Percentiles rank a stretch among this genome's conserved stretches.
Evolutionary conservation across 1,140 invertebrate species (phyloP).

Genomic region (Cephus cinctus): DNA sequence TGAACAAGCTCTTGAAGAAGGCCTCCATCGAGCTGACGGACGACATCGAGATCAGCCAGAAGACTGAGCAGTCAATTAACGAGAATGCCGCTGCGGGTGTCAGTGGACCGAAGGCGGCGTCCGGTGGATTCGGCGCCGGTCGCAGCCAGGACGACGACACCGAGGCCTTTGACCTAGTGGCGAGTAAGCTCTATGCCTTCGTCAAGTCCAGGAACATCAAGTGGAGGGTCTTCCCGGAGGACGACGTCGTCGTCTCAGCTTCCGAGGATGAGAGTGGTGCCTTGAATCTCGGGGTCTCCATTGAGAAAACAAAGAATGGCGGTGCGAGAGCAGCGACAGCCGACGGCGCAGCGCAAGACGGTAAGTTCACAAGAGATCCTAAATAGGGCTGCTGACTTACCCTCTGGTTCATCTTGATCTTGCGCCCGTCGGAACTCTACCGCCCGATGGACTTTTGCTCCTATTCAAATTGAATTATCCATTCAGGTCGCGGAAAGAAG

Average conservation of each 20-base stretch:
- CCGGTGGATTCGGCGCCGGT: constrained; percentile 43
- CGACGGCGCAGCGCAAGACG: constrained; percentile 45
- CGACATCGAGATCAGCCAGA: constrained; percentile 73
- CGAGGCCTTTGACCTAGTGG: constrained; percentile 67
- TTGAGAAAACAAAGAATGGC: constrained; percentile 60
- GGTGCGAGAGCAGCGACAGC: too few relatives aligned
- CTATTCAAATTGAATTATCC: too few relatives aligned
- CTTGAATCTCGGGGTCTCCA: constrained; percentile 70
- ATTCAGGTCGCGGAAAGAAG: constrained; percentile 66
- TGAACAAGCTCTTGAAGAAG: constrained; percentile 78
- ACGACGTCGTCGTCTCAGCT: constrained; percentile 72
- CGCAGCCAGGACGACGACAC: constrained; percentile 63
- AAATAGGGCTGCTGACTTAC: background rate
- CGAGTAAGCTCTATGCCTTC: constrained; percentile 73
- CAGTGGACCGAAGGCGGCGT: constrained; percentile 46
- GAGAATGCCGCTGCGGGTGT: too few relatives aligned
- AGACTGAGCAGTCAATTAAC: too few relatives aligned
- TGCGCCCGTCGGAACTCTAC: too few relatives aligned
- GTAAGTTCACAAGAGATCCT: constrained; percentile 35
- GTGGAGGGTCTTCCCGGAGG: constrained; percentile 65
- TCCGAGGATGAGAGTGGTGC: constrained; percentile 68
- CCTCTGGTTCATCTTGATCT: too few relatives aligned
- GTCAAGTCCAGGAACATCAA: constrained; percentile 64
- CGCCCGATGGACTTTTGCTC: too few relatives aligned
- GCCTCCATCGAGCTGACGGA: constrained; percentile 72